Conservation (phyloP, 2,797 vertebrate species). For the Micropoecilia bifurca region DNA sequence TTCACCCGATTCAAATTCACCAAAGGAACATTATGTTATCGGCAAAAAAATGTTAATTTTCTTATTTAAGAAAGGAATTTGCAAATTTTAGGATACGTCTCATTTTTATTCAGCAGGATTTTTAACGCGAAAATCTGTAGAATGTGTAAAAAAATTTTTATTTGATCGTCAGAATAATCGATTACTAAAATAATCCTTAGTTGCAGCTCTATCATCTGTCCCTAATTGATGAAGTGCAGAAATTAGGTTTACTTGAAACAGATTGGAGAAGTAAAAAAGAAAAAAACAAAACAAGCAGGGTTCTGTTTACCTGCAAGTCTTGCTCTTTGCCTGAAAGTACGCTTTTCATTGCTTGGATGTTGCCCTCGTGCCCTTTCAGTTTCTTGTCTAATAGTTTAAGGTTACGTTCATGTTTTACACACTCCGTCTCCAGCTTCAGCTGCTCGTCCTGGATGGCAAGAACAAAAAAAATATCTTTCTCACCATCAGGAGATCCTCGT, state of each 20-base stretch:
- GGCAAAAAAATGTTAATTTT: no score
- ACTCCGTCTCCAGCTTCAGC: slow-evolving; percentile 49
- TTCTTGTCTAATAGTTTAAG: slow-evolving; percentile 45
- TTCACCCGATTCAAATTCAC: no score
- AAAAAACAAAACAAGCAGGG: neutral
- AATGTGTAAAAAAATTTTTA: no score
- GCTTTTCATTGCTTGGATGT: slow-evolving; percentile 44
- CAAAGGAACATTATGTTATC: no score
- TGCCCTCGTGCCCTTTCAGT: slow-evolving; percentile 38
- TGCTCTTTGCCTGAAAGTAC: slow-evolving; percentile 44
- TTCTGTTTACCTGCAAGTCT: slow-evolving; percentile 49
- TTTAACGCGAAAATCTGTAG: no score
- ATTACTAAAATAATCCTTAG: no score
- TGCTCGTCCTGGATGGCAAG: slow-evolving; percentile 51
- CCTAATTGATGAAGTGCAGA: neutral
- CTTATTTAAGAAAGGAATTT: no score
- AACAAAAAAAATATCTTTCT: neutral
- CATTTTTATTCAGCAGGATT: no score
- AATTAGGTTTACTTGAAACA: neutral
- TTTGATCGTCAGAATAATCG: no score
- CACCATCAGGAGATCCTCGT: neutral
- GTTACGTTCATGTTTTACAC: slow-evolving; percentile 31
- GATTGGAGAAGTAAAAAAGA: neutral
- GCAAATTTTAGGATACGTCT: no score
- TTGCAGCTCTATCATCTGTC: neutral